Evolutionary conservation across 2,797 vertebrate species (phyloP), one percentile per base, ranked within the genome.

Genomic region (Tauraco hartlaubi): DNA sequence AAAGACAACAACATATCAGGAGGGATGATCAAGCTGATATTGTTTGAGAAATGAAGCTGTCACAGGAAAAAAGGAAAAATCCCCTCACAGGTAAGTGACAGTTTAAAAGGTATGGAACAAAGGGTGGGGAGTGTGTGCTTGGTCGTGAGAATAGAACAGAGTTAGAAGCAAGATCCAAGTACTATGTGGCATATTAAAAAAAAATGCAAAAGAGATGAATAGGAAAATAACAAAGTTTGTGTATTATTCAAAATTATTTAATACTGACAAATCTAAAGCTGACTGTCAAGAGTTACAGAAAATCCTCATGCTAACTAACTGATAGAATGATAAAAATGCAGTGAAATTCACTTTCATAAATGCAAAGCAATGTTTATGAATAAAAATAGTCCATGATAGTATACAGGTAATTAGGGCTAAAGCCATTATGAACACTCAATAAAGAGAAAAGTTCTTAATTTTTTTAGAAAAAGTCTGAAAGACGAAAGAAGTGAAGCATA

Each of bases 1-100:
- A n/a, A 83, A 92, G 33, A 37, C 28, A 85, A 35, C 28, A 67
- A 31, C 8, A 2, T 68, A 72, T 61, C 73, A 64, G 49, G n/a
- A 75, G 33, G 33, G 21, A 81, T 31, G 64, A 77, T 77, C 73
- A 73, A 69, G 35, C 19, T 48, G 69, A 72, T 77, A 56, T 9
- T 90, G 28, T 23, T 63, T 61, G 54, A 95, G 52, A 92, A 95
- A 86, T 80, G 15, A 90, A 92, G 39, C 21, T 91, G 64, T 74
- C 64, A 83, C 11, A 48, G 46, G n/a, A 64, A 75, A 84, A 80
- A 55, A 71, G 20, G 20, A 48, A 35, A 66, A n/a, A 16, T 41
- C 33, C 3, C 6, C 26, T 68, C 44, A 41, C 21, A 75, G 35
- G 31, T 82, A 48, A 66, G 17, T 0, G 0, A 21, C 6, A 10